phyloP scores from a whole-genome alignment of 2,888 invertebrate genomes.

The Drosophila atroscutellata region DNA sequence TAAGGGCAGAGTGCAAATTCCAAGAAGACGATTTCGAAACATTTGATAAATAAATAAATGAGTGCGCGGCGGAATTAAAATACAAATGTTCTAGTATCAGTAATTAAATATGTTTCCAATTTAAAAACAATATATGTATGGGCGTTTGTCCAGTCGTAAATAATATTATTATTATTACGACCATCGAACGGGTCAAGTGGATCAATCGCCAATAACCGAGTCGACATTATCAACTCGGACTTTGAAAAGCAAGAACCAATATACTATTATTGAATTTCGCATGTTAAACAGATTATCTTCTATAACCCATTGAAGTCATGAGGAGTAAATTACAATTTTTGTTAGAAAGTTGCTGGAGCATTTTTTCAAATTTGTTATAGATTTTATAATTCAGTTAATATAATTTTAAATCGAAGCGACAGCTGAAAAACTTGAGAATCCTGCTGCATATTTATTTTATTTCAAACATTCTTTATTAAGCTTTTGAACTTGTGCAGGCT shows the following conservation, averaged over 20 bases:
- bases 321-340: background rate
- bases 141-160: background rate
- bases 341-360: background rate
- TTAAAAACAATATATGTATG: background rate
- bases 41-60: constrained; percentile 1
- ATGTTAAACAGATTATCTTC: background rate
- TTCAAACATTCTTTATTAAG: background rate
- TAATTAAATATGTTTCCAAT: background rate
- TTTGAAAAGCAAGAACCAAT: background rate
- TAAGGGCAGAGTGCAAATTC: constrained; percentile 51
- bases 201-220: background rate
- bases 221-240: background rate
- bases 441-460: no score
- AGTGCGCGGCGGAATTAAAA: background rate
- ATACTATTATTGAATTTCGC: background rate
- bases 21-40: constrained; percentile 22
- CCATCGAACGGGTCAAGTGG: background rate
- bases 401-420: background rate
- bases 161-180: background rate
- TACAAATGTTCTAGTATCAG: background rate
- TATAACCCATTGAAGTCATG: background rate
- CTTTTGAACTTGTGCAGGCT: constrained; percentile 1
- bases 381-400: background rate
- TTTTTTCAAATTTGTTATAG: background rate
- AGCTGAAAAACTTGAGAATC: background rate